A percentile compares a stretch with the other conserved stretches of the same genome.
These are phyloP conservation scores for Eupithecia pulchellata DNA, from an alignment of 2,888 invertebrate species.

Conservation along the genomic window DNA sequence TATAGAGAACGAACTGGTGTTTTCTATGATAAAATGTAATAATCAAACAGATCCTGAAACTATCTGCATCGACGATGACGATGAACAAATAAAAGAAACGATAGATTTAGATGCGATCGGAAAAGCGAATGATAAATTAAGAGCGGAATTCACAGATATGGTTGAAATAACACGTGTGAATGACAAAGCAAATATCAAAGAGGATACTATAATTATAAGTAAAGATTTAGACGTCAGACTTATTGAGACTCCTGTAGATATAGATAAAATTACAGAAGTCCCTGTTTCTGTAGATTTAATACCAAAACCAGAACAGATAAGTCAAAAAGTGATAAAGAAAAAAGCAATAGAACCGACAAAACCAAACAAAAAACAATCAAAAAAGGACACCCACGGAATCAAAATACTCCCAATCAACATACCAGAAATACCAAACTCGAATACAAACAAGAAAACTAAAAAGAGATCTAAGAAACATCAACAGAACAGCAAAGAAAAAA, in stretches of 20 bases:
- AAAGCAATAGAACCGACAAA: neutral
- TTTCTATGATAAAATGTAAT: conserved; percentile 14
- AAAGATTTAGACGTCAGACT: conserved; percentile 17
- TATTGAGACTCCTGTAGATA: conserved; percentile 4
- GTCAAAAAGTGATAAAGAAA: neutral
- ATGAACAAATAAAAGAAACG: neutral
- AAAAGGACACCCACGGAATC: neutral
- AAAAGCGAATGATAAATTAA: neutral
- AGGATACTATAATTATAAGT: conserved; percentile 19
- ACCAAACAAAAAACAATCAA: neutral
- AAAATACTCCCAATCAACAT: neutral
- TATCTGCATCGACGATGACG: conserved; percentile 31
- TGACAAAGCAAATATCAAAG: conserved; percentile 7
- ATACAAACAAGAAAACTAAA: neutral
- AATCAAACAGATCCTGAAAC: conserved; percentile 16
- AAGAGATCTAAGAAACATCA: neutral
- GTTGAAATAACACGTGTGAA: neutral
- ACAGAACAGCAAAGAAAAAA: neutral
- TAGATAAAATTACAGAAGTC: conserved; percentile 4
- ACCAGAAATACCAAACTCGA: neutral
- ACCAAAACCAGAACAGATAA: neutral
- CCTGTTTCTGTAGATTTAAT: neutral
- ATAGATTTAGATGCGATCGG: neutral
- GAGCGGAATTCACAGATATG: neutral
- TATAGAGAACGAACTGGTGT: conserved; percentile 21